A percentile compares a stretch with the other conserved stretches of the same genome.
phyloP scores from a whole-genome alignment of 1,140 invertebrate species.

The Diachasma alloeum region DNA sequence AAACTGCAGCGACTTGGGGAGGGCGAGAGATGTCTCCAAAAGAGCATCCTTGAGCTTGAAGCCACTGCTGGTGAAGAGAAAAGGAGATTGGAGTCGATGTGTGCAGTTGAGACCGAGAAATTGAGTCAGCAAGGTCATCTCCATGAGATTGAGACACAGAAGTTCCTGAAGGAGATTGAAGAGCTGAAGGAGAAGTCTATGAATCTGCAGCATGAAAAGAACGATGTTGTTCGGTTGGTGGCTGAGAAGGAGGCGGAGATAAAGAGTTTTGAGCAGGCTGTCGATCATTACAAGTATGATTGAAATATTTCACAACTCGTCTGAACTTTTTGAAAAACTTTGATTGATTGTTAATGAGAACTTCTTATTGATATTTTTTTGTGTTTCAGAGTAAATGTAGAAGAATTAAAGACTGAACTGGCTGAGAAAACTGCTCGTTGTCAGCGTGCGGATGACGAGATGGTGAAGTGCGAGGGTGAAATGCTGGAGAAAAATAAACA shows the following conservation, averaged over 20 bases:
- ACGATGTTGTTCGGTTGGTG: neutral
- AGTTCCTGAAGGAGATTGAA: neutral
- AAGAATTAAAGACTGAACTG: neutral
- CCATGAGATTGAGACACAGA: neutral
- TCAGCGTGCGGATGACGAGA: neutral
- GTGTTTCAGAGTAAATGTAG: neutral
- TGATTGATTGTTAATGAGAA: too few relatives aligned
- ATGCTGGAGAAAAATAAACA: neutral
- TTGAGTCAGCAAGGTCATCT: neutral
- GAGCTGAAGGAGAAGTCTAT: neutral
- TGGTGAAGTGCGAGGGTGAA: neutral
- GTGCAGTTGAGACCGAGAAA: neutral
- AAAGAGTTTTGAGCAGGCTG: neutral
- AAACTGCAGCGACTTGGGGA: neutral
- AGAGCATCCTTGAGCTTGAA: neutral
- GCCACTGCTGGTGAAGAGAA: neutral
- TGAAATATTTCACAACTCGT: too few relatives aligned
- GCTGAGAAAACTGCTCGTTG: neutral
- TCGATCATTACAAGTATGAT: neutral
- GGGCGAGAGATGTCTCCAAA: neutral
- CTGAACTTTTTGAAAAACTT: too few relatives aligned
- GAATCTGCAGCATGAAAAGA: neutral
- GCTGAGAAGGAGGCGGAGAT: neutral
- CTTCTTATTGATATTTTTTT: too few relatives aligned
- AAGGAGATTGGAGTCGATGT: neutral